Evolutionary conservation across 2,797 vertebrate genomes (phyloP), one percentile per base, ranked within the genome.

Genomic region (Danio jaintianensis): DNA sequence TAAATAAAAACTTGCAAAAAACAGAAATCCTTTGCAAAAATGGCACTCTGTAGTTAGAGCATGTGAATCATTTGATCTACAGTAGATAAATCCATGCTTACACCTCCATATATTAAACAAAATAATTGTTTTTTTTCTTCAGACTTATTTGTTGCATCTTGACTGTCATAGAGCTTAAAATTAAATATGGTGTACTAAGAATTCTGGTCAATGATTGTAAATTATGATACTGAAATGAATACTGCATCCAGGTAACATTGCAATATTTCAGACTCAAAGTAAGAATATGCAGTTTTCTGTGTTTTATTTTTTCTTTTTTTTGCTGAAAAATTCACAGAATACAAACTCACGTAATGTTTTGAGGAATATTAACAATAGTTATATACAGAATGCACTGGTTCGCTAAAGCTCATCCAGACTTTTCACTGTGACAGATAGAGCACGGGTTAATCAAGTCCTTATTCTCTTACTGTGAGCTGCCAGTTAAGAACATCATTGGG

Each of bases 401-500:
- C n/a, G n/a, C n/a, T n/a, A n/a, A n/a, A n/a, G 61, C 64, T 13
- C 58, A 66, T 79, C 55, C n/a, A 43, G 59, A 69, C 38, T 20
- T 78, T 84, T 82, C 12, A 66, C 59, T 75, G 59, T 70, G 78
- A 69, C 3, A 40, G 50, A 18, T 36, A 5, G 66, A 42, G 61
- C 48, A 18, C 11, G 18, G 5, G 13, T 75, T 75, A 78, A 52
- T 72, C 9, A 81, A 80, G 43, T 63, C 15, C 12, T 79, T 62
- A 18, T 58, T 67, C 20, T 47, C 50, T 67, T 59, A 74, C 83
- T 61, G 47, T 59, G 20, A 36, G 16, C 29, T 70, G 71, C 78
- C 84, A 78, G 48, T 55, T 62, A 68, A 67, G 59, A 52, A 48
- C 81, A 83, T 53, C 68, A 69, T n/a, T 75, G 81, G 81, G 81